Evolutionary conservation across 23 tunicate species (phyloP), one percentile per base, ranked within the genome.

Genomic region (Halocynthia roretzi): DNA sequence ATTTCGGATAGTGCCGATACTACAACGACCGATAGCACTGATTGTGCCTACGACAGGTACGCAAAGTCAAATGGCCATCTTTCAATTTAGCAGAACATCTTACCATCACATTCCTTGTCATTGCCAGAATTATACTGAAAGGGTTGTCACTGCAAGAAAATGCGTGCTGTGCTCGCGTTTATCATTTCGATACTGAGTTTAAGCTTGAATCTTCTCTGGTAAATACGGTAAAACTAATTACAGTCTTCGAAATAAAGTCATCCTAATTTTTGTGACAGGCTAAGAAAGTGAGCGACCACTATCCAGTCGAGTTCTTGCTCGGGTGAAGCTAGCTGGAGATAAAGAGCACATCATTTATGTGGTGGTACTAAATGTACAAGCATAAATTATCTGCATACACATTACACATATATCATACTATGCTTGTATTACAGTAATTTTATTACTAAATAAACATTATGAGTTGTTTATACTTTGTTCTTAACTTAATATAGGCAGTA

Each of bases 1-100:
- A 81, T 86, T 51, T 61, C 65, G 1, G 80, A 73, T 61, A 72
- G 76, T 52, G 85, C 23, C 21, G 93, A 86, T 64, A 86, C 93
- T 0, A 86, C 93, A 7, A 63, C 71, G 4, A 63, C 5, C 14
- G 20, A 54, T 22, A 76, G 53, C 7, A 81, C 84, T 48, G 82
- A 80, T 51, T 86, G 93, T 76, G 93, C 93, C 7, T 86, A 86
- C 51, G 93, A 86, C 82, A 86, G 93, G 93, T 86, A 12, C 44
- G 56, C 18, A 60, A 60, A 31, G 4, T 31, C 44, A 31, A 31
- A 31, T 31, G 4, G 44, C 44, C 44, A 31, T 31, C 1, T 0
- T 31, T 31, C 4, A 31, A 31, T 31, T 31, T 4, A 31, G 44
- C 44, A 31, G 44, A 31, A 31, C 44, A 31, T 31, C 44, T 31